A percentile compares a stretch with the other conserved stretches of the same genome.
Conservation (phyloP, 2,888 invertebrate genomes). For the Eurytoma adleriae region DNA sequence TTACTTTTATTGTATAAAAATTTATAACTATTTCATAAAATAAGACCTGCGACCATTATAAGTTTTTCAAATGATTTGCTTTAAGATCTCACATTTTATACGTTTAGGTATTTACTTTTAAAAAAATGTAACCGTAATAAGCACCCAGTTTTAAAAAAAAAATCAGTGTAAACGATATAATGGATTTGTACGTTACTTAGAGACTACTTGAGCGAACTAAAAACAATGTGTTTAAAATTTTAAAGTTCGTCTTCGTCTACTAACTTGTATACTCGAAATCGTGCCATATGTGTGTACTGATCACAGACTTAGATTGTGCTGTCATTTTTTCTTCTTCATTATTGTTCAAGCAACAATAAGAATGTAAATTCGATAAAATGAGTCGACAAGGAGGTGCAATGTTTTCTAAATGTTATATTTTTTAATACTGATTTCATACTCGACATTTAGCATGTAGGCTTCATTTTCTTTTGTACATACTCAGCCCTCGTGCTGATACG, state of each 20-base stretch:
- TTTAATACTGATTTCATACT: constrained; percentile 55
- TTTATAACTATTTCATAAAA: too few species aligned
- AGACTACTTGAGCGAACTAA: not conserved
- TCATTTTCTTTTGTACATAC: constrained; percentile 54
- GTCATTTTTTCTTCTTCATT: constrained; percentile 27
- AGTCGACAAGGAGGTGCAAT: constrained; percentile 49
- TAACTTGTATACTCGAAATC: constrained; percentile 54
- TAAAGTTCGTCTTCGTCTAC: constrained; percentile 28
- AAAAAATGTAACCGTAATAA: constrained; percentile 2
- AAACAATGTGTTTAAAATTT: constrained; percentile 31
- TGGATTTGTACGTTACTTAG: constrained; percentile 12
- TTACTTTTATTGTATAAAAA: not conserved
- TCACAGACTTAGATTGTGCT: constrained; percentile 38
- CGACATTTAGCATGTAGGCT: constrained; percentile 23
- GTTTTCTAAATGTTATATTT: constrained; percentile 54
- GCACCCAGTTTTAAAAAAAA: constrained; percentile 11
- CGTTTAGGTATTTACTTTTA: constrained; percentile 8
- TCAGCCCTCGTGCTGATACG: constrained; percentile 20
- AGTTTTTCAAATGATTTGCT: constrained; percentile 32
- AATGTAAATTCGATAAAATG: constrained; percentile 27
- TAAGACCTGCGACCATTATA: not conserved
- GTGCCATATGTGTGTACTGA: constrained; percentile 55
- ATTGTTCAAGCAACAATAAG: constrained; percentile 35
- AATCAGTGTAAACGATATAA: constrained; percentile 1
- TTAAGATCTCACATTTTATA: constrained; percentile 33